Percentiles rank a stretch among this genome's conserved stretches.
These are phyloP conservation scores for Ammodramus savannarum DNA, from an alignment of 2,113 vertebrate species.

Conservation along the genomic window DNA sequence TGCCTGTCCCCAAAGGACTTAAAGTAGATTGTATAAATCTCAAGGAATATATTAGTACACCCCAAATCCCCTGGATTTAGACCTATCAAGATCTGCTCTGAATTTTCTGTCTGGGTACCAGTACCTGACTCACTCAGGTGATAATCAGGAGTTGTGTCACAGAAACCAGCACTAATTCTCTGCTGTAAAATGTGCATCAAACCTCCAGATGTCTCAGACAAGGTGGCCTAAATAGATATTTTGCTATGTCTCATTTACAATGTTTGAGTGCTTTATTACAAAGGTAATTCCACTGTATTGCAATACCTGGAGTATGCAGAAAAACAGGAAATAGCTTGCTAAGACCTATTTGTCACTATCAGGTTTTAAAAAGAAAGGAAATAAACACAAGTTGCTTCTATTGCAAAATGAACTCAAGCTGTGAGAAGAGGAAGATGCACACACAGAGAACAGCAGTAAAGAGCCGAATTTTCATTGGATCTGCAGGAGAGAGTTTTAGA, in stretches of 20 bases:
- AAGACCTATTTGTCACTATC: neutral
- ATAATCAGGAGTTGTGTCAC: neutral
- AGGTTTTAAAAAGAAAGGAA: neutral
- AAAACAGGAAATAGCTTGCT: neutral
- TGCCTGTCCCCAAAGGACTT: neutral
- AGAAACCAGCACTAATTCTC: neutral
- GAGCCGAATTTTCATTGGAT: neutral
- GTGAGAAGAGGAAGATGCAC: neutral
- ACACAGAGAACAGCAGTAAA: neutral
- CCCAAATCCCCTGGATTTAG: neutral
- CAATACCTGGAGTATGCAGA: neutral
- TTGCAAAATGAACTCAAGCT: neutral
- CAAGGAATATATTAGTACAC: neutral
- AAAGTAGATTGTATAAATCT: neutral
- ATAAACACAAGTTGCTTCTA: neutral
- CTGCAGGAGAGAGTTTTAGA: neutral
- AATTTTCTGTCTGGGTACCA: neutral
- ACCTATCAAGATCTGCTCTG: neutral
- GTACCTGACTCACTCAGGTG: neutral
- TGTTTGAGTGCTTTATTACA: neutral
- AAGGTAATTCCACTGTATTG: neutral
- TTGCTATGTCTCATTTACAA: neutral
- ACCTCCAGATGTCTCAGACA: neutral
- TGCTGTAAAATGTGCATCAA: neutral
- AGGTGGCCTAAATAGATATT: neutral